Conservation (phyloP, 2,888 invertebrate species). For the Abrostola tripartita region DNA sequence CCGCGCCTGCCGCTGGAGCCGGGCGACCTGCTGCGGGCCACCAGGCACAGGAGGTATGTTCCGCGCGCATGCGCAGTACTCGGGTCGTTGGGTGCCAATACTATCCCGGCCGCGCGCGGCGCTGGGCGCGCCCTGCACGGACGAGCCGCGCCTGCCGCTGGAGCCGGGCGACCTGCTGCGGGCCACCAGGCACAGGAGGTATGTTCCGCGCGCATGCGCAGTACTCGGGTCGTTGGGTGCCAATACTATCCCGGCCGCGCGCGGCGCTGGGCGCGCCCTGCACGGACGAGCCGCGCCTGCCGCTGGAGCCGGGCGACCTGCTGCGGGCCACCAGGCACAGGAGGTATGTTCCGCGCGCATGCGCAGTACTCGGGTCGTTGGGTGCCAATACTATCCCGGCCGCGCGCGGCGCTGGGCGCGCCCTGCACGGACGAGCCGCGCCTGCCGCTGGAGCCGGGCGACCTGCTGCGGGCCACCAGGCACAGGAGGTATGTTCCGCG, state of each 20-base stretch:
- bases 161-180: not conserved
- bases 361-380: constrained; percentile 92
- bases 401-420: constrained; percentile 80
- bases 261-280: not conserved
- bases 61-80: too few relatives aligned
- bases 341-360: constrained; percentile 92
- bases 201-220: too few relatives aligned
- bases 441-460: constrained; percentile 91
- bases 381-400: constrained; percentile 88
- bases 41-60: constrained; percentile 96
- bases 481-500: constrained; percentile 94
- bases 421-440: constrained; percentile 96
- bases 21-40: constrained; percentile 93
- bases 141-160: constrained; percentile 4
- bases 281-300: too few relatives aligned
- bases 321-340: constrained; percentile 96
- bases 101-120: too few relatives aligned
- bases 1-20: constrained; percentile 91
- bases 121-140: constrained; percentile 2
- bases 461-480: constrained; percentile 94
- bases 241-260: not conserved
- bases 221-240: not conserved
- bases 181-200: constrained; percentile 4
- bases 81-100: not conserved
- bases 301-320: too few relatives aligned